Evolutionary conservation across 1,140 invertebrate genomes (phyloP).

Genomic region (Drosophila kurseongensis): DNA sequence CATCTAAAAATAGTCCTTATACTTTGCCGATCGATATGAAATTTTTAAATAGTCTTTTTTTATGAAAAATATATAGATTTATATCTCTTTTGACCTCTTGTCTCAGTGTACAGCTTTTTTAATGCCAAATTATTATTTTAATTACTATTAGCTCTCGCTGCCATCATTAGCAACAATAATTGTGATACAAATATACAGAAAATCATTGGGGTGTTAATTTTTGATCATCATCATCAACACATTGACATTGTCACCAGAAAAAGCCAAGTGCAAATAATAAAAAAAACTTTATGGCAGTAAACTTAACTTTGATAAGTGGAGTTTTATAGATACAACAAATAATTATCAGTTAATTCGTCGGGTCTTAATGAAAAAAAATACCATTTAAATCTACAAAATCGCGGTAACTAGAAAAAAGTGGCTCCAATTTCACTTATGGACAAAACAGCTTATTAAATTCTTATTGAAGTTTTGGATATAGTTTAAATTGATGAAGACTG

Average conservation of each 20-base stretch:
- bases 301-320: too few relatives aligned
- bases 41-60: too few relatives aligned
- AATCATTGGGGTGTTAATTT: slow-evolving; percentile 23
- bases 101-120: neutral
- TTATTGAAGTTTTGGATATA: too few relatives aligned
- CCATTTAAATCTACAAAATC: too few relatives aligned
- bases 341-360: too few relatives aligned
- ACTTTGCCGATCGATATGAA: neutral
- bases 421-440: too few relatives aligned
- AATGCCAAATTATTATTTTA: slow-evolving; percentile 3
- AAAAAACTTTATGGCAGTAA: neutral
- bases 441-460: too few relatives aligned
- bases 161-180: slow-evolving; percentile 7
- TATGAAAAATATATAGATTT: too few relatives aligned
- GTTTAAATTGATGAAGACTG: neutral
- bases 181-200: neutral
- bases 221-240: slow-evolving; percentile 22
- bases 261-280: neutral
- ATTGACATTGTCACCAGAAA: slow-evolving; percentile 20
- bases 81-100: too few relatives aligned
- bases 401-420: too few relatives aligned
- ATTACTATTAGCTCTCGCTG: neutral
- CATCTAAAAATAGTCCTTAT: neutral
- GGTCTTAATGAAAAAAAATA: too few relatives aligned
- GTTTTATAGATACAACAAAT: too few relatives aligned